Conservation (phyloP, 2,888 invertebrate species). For the Melanotus villosus region DNA sequence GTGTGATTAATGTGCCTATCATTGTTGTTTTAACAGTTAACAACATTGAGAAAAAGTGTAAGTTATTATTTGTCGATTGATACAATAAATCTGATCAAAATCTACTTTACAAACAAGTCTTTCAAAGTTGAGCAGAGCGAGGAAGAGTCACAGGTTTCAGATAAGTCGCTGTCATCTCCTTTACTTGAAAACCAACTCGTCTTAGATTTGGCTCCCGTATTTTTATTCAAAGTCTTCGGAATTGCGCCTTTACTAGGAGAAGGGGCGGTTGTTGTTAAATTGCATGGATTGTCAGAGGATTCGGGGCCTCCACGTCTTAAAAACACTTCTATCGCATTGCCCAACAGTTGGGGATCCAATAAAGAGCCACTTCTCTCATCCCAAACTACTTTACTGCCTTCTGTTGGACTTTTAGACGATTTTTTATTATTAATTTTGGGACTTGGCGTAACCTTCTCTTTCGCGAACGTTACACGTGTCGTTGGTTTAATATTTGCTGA, state of each 20-base stretch:
- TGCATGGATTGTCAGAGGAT: conserved; percentile 59
- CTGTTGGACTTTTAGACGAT: conserved; percentile 50
- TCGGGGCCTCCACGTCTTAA: conserved; percentile 75
- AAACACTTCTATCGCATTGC: conserved; percentile 89
- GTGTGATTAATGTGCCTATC: neutral
- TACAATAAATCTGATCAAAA: conserved; percentile 52
- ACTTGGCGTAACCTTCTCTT: conserved; percentile 68
- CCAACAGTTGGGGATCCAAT: conserved; percentile 85
- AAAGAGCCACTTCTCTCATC: conserved; percentile 84
- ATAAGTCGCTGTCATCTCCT: conserved; percentile 77
- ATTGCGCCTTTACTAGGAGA: conserved; percentile 68
- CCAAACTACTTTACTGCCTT: conserved; percentile 76
- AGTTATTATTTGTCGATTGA: conserved; percentile 44
- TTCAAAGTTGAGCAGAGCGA: conserved; percentile 87
- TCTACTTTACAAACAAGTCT: conserved; percentile 88
- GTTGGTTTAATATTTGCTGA: conserved; percentile 66
- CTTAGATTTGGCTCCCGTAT: conserved; percentile 60
- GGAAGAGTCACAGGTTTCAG: conserved; percentile 84
- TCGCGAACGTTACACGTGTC: conserved; percentile 72
- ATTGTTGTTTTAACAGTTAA: conserved; percentile 25
- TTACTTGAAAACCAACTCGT: conserved; percentile 74
- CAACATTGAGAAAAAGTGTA: conserved; percentile 34
- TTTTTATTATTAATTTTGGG: conserved; percentile 36
- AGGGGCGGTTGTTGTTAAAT: conserved; percentile 52
- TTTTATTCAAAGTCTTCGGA: conserved; percentile 63